phyloP scores from a whole-genome alignment of 2,888 invertebrate species.

The Athalia cordata region DNA sequence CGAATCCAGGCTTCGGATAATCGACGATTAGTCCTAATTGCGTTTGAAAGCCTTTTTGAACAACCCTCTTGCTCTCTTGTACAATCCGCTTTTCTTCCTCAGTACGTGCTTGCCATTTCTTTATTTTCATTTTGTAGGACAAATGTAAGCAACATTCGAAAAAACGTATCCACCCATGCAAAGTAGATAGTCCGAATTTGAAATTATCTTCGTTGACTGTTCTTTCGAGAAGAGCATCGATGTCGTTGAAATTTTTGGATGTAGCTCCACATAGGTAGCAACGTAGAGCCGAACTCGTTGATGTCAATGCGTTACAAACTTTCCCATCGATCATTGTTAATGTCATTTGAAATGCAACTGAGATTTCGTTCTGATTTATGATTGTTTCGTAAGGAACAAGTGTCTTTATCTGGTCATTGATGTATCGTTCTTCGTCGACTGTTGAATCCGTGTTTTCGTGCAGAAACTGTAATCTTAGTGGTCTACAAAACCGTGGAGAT shows the following conservation, averaged over 20 bases:
- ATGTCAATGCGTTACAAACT: conserved; percentile 45
- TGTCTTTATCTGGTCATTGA: conserved; percentile 1
- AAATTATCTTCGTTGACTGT: conserved; percentile 25
- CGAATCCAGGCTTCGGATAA: conserved; percentile 49
- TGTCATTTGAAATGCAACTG: conserved; percentile 23
- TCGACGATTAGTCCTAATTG: conserved; percentile 49
- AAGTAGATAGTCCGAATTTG: conserved; percentile 53
- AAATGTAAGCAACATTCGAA: conserved; percentile 61
- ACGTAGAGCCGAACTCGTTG: conserved; percentile 25
- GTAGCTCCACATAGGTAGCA: conserved; percentile 45
- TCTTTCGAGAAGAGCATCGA: conserved; percentile 1
- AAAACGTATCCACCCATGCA: conserved; percentile 61
- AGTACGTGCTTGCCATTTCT: conserved; percentile 60
- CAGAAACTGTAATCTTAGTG: conserved; percentile 59
- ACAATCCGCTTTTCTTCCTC: conserved; percentile 51
- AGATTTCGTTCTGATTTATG: conserved; percentile 20
- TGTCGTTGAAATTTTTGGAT: conserved; percentile 35
- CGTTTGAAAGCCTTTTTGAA: conserved; percentile 47
- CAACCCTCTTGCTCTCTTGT: conserved; percentile 50
- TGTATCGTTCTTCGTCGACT: too few species aligned
- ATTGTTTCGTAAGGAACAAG: conserved; percentile 16
- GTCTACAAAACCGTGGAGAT: conserved; percentile 60
- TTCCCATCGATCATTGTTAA: conserved; percentile 45
- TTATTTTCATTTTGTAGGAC: conserved; percentile 57
- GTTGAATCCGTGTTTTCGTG: conserved; percentile 55